Conservation (phyloP, 53 echinoderm and acorn worm genomes). For the Holothuria scabra region DNA sequence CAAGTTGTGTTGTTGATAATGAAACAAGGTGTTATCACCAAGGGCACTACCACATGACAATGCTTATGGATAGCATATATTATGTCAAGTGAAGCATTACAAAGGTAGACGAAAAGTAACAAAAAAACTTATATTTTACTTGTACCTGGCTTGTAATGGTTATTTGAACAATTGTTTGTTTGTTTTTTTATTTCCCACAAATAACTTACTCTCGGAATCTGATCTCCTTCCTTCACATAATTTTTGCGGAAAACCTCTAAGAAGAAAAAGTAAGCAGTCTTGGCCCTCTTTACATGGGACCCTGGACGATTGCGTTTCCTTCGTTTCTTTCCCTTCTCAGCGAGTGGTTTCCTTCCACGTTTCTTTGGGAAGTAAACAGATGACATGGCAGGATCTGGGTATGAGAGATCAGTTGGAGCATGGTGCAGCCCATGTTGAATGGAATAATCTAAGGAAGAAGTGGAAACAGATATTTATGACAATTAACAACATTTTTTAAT, state of each 20-base stretch:
- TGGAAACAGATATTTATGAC: neutral
- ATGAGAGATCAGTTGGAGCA: constrained; percentile 35
- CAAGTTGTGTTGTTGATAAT: no score
- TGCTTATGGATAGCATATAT: no score
- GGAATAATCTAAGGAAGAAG: constrained; percentile 29
- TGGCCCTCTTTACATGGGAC: constrained; percentile 93
- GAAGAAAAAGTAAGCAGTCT: constrained; percentile 97
- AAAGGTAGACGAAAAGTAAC: no score
- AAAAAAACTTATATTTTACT: no score
- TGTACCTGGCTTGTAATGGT: no score
- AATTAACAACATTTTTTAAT: no score
- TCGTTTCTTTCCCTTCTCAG: constrained; percentile 94
- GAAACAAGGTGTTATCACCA: no score
- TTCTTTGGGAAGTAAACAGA: constrained; percentile 78
- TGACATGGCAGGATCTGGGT: constrained; percentile 54
- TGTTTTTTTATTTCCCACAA: no score
- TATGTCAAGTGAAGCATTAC: no score
- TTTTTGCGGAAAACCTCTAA: constrained; percentile 95
- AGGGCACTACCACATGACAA: no score
- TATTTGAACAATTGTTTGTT: no score
- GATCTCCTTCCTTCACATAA: constrained; percentile 95
- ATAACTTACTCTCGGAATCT: constrained; percentile 87
- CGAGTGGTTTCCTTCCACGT: constrained; percentile 90
- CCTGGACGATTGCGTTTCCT: constrained; percentile 90
- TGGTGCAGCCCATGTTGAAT: constrained; percentile 47